Evolutionary conservation across 2,113 vertebrate genomes (phyloP).

Genomic region (Ailurus styani): DNA sequence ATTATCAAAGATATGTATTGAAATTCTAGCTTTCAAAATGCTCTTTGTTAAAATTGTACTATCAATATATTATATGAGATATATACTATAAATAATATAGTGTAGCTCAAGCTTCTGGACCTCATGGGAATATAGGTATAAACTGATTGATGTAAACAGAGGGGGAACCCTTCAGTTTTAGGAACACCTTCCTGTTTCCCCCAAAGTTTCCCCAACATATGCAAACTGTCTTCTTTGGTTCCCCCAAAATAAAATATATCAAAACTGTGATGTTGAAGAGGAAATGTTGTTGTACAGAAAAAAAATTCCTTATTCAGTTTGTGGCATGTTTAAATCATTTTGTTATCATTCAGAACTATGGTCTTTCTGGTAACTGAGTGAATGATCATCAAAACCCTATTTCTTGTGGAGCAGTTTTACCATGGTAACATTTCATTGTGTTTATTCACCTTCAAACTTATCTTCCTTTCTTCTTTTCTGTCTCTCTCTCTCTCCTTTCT

Average conservation of each 20-base stretch:
- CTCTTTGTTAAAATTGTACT: not conserved
- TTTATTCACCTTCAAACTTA: not conserved
- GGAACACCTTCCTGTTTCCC: not conserved
- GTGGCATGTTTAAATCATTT: not conserved
- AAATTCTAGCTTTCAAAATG: conserved; percentile 8
- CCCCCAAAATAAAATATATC: not conserved
- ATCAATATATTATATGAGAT: not conserved
- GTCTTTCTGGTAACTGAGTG: not conserved
- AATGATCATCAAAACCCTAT: not conserved
- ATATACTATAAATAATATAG: not conserved
- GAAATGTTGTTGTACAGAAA: not conserved
- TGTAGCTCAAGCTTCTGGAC: not conserved
- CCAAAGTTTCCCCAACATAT: not conserved
- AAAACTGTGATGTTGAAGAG: not conserved
- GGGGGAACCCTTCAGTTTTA: not conserved
- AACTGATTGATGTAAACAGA: not conserved
- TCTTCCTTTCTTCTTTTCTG: not conserved
- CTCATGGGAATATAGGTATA: not conserved
- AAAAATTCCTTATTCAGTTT: not conserved
- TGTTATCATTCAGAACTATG: not conserved
- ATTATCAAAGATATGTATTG: not conserved
- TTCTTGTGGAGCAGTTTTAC: not conserved
- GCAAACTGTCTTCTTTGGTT: not conserved
- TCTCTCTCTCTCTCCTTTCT: not conserved
- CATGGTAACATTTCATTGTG: not conserved